Conservation (phyloP, 2,888 invertebrate genomes). For the Pyralis farinalis region DNA sequence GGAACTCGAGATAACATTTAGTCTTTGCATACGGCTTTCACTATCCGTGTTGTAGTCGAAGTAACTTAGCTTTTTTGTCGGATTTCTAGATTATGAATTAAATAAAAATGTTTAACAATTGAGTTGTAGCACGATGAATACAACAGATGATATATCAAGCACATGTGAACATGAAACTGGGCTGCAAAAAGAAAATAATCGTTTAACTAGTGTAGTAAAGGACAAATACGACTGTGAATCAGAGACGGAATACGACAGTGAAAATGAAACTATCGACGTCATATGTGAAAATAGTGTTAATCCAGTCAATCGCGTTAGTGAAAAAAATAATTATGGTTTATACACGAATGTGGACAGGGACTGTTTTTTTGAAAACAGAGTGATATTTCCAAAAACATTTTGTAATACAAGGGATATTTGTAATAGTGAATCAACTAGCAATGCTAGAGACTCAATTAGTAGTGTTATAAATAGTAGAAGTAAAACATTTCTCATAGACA, state of each 20-base stretch:
- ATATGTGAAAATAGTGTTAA: constrained; percentile 70
- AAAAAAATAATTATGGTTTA: constrained; percentile 31
- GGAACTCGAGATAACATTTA: constrained; percentile 34
- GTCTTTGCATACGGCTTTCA: constrained; percentile 28
- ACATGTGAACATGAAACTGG: constrained; percentile 59
- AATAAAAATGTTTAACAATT: constrained; percentile 12
- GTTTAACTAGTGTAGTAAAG: constrained; percentile 34
- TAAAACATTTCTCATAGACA: constrained; percentile 80
- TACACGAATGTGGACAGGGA: constrained; percentile 38
- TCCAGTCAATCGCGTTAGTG: constrained; percentile 25
- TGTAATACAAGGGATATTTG: constrained; percentile 33
- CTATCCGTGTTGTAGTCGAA: constrained; percentile 10
- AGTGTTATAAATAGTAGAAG: constrained; percentile 48
- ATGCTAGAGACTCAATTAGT: constrained; percentile 28
- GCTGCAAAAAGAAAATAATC: constrained; percentile 26
- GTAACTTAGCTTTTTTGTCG: not conserved
- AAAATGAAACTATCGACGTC: constrained; percentile 70
- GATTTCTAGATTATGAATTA: not conserved
- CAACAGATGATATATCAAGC: constrained; percentile 62
- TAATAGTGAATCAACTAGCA: constrained; percentile 17
- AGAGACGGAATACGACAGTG: constrained; percentile 64
- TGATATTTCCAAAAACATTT: constrained; percentile 40
- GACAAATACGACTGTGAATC: constrained; percentile 48
- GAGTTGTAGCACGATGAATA: constrained; percentile 42
- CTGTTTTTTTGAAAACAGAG: constrained; percentile 42